phyloP scores from a whole-genome alignment of 2,888 invertebrate genomes.

The Eurytoma californica region DNA sequence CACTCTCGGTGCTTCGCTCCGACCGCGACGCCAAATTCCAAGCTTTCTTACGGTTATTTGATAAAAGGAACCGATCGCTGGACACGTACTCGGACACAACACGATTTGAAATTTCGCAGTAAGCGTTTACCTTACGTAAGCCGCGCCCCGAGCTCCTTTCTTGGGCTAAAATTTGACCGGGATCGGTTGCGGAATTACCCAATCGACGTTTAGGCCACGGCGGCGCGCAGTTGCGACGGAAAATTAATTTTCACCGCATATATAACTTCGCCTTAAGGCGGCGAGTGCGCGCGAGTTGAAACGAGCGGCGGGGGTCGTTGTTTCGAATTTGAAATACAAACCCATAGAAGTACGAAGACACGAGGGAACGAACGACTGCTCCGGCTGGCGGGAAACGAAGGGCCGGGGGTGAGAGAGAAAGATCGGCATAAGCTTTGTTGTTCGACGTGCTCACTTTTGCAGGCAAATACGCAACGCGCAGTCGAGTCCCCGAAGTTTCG shows the following conservation, averaged over 20 bases:
- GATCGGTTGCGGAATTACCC: no score
- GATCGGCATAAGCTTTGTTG: neutral
- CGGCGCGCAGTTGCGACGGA: no score
- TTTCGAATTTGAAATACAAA: constrained; percentile 41
- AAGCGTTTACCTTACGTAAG: no score
- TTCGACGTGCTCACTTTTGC: constrained; percentile 13
- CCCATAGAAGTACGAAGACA: constrained; percentile 15
- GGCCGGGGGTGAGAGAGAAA: neutral
- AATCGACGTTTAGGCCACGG: no score
- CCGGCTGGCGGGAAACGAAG: neutral
- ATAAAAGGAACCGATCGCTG: neutral
- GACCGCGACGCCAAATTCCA: neutral
- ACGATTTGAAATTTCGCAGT: no score
- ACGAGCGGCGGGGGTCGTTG: neutral
- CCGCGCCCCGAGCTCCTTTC: no score
- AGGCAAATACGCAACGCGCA: constrained; percentile 2
- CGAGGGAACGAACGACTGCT: neutral
- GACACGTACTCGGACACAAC: no score
- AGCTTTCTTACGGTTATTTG: neutral
- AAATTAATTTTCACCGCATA: neutral
- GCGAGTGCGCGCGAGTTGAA: constrained; percentile 13
- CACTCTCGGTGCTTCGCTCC: neutral
- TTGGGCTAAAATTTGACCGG: no score
- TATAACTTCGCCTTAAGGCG: constrained; percentile 1
- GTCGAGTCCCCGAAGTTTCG: neutral